Evolutionary conservation across 2,113 vertebrate species (phyloP).

Genomic region (Anseranas semipalmata): DNA sequence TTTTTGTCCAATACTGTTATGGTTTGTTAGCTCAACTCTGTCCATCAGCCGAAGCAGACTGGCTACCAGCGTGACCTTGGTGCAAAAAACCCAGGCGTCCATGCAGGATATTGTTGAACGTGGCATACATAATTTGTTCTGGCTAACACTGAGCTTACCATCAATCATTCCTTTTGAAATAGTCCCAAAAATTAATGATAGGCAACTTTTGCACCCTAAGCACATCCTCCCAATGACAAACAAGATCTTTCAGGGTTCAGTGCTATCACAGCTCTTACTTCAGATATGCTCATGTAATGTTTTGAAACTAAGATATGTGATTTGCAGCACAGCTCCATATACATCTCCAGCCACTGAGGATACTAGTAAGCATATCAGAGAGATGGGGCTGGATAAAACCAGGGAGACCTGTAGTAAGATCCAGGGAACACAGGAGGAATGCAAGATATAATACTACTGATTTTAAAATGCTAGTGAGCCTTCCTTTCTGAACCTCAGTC

Average conservation of each 20-base stretch:
- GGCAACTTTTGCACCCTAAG: neutral
- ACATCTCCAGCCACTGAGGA: neutral
- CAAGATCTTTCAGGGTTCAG: neutral
- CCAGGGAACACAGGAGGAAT: neutral
- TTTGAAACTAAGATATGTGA: neutral
- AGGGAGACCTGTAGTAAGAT: neutral
- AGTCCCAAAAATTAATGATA: slow-evolving; percentile 19
- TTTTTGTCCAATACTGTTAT: neutral
- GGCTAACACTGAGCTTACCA: neutral
- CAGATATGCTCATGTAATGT: neutral
- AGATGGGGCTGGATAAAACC: neutral
- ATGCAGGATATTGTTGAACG: slow-evolving; percentile 20
- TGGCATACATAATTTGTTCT: slow-evolving; percentile 2
- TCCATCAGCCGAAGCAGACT: neutral
- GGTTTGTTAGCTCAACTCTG: slow-evolving; percentile 25
- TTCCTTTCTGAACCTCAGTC: neutral
- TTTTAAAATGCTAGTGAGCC: neutral
- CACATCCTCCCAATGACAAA: neutral
- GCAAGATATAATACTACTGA: neutral
- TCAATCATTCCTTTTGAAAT: slow-evolving; percentile 21
- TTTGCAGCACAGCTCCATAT: neutral
- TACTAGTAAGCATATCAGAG: neutral
- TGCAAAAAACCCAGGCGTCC: slow-evolving; percentile 3
- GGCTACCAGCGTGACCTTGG: neutral
- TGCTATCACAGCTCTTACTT: neutral